phyloP scores from a whole-genome alignment of 2,797 vertebrate species.

The Amblyopsis hoosieri region DNA sequence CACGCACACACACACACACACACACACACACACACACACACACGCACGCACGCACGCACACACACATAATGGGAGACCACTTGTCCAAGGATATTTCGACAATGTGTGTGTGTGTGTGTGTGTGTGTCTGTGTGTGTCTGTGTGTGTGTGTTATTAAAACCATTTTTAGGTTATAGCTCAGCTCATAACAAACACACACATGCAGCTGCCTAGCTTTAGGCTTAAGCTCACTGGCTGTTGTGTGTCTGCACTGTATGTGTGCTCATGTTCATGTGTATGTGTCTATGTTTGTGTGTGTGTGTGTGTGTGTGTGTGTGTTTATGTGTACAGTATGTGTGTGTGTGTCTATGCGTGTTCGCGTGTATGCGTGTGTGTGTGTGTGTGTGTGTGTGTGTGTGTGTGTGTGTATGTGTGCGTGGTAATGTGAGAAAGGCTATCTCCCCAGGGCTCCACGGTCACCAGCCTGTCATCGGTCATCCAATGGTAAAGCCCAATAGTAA shows the following conservation, averaged over 20 bases:
- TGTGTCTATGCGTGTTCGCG: constrained; percentile 38
- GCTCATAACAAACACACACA: too few species aligned
- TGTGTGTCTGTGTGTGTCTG: neutral
- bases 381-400: neutral
- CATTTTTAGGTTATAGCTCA: constrained; percentile 38
- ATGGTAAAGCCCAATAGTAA: constrained; percentile 32
- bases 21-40: constrained; percentile 2
- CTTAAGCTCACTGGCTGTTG: neutral
- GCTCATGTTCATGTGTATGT: neutral
- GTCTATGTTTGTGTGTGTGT: neutral
- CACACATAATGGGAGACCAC: constrained; percentile 46
- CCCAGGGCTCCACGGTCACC: constrained; percentile 27
- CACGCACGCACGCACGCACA: constrained; percentile 4
- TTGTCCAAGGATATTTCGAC: constrained; percentile 29
- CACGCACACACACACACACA: constrained; percentile 29
- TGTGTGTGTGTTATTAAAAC: constrained; percentile 19
- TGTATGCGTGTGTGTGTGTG: constrained; percentile 5
- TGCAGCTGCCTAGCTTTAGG: too few species aligned
- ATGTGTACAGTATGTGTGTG: neutral
- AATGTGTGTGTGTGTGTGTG: neutral
- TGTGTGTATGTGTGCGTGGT: constrained; percentile 26
- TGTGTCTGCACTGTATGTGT: neutral
- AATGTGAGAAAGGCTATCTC: constrained; percentile 65
- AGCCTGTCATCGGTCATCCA: constrained; percentile 10
- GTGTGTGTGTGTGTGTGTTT: constrained; percentile 4